Percentiles rank a stretch among this genome's conserved stretches.
Evolutionary conservation across 2,797 vertebrate genomes (phyloP).

Genomic region (Anomalospiza imberbis): DNA sequence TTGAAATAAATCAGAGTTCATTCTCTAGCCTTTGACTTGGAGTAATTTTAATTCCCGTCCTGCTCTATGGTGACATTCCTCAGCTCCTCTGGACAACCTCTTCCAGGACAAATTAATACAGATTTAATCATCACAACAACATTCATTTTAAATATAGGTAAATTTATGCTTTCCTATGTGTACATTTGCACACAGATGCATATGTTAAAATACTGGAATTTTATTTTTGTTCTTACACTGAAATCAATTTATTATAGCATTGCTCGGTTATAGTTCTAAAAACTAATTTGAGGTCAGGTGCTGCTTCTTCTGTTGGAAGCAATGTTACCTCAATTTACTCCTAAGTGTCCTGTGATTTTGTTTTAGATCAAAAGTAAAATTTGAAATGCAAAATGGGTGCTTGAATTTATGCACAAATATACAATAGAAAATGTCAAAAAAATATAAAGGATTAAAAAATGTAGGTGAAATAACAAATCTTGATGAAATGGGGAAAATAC

Average conservation of each 20-base stretch:
- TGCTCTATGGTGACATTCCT: not conserved
- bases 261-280: not conserved
- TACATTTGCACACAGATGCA: not conserved
- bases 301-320: constrained; percentile 17
- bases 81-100: not conserved
- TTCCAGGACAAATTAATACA: not conserved
- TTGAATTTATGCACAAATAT: constrained; percentile 42
- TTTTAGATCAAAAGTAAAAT: constrained; percentile 33
- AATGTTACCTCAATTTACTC: not conserved
- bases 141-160: not conserved
- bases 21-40: too few species aligned
- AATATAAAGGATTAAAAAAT: constrained; percentile 38
- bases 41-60: too few species aligned
- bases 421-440: constrained; percentile 8
- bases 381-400: constrained; percentile 41
- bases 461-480: constrained; percentile 32
- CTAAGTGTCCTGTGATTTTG: constrained; percentile 12
- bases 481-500: not conserved
- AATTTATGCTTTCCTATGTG: not conserved
- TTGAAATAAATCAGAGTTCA: too few species aligned
- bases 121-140: not conserved
- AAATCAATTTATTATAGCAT: fast-evolving
- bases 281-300: not conserved
- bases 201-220: not conserved
- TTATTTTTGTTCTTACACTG: not conserved